A percentile compares a stretch with the other conserved stretches of the same genome.
These are phyloP conservation scores for Odontesthes bonariensis DNA, from an alignment of 2,113 vertebrate genomes.

Conservation along the genomic window DNA sequence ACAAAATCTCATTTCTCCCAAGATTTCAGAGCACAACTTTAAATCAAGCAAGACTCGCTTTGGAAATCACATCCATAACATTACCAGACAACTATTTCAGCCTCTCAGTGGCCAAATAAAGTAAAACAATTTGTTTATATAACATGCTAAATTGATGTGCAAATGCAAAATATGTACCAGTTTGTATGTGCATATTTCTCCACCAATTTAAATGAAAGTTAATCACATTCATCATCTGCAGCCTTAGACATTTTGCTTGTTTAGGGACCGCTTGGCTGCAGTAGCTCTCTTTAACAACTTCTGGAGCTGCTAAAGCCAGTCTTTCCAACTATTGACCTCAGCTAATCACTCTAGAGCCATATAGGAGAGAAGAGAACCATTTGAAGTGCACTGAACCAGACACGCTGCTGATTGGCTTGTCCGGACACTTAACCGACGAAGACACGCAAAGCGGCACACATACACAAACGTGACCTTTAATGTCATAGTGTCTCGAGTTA, in stretches of 20 bases:
- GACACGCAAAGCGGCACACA: conserved; percentile 11
- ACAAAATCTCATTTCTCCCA: too few species aligned
- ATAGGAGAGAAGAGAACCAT: conserved; percentile 51
- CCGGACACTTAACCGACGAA: conserved; percentile 38
- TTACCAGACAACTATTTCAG: too few species aligned
- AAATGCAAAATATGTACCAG: too few species aligned
- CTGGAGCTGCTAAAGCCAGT: conserved; percentile 50
- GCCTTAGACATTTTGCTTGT: background rate
- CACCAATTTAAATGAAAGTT: too few species aligned
- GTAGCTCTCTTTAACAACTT: conserved; percentile 36
- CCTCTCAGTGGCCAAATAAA: too few species aligned
- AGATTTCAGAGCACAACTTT: too few species aligned
- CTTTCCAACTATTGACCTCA: conserved; percentile 68
- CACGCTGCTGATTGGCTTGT: conserved; percentile 60
- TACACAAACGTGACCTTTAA: conserved; percentile 35
- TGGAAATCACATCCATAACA: too few species aligned
- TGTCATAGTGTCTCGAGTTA: conserved; percentile 60
- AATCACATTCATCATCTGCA: too few species aligned
- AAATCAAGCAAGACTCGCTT: too few species aligned
- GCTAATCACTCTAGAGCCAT: conserved; percentile 75
- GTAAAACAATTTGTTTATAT: too few species aligned
- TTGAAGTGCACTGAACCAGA: conserved; percentile 72
- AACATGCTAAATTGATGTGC: too few species aligned
- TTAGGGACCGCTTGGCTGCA: conserved; percentile 38
- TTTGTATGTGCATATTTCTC: too few species aligned